phyloP scores from a whole-genome alignment of 2,888 invertebrate species.

The Apotomis capreana region DNA sequence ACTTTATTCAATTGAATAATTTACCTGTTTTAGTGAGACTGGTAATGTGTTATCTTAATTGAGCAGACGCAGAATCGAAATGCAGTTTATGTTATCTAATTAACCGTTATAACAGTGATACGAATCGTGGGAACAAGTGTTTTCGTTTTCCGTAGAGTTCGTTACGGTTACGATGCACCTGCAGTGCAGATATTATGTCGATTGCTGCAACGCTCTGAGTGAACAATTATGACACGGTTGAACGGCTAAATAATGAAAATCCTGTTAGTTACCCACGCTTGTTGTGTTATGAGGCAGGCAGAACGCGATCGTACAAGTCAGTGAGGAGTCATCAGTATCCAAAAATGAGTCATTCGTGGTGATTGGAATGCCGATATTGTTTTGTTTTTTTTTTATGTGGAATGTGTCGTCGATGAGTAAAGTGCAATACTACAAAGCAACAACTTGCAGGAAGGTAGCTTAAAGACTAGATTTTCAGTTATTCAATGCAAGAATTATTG shows the following conservation, averaged over 20 bases:
- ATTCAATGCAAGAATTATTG: background rate
- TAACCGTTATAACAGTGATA: conserved; percentile 69
- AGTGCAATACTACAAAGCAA: conserved; percentile 46
- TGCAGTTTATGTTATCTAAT: conserved; percentile 61
- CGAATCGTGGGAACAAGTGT: conserved; percentile 67
- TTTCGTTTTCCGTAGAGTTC: conserved; percentile 63
- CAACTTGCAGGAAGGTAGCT: background rate
- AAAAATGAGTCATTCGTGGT: conserved; percentile 78
- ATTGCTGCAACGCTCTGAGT: conserved; percentile 57
- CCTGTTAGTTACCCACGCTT: conserved; percentile 62
- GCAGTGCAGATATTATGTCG: conserved; percentile 62
- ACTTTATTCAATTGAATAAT: conserved; percentile 53
- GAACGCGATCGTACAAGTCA: conserved; percentile 59
- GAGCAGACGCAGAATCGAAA: conserved; percentile 55
- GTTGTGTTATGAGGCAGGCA: conserved; percentile 60
- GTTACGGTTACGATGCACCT: conserved; percentile 79
- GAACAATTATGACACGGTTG: conserved; percentile 62
- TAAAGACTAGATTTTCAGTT: background rate
- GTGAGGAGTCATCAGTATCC: conserved; percentile 62
- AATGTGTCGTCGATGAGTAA: conserved; percentile 73
- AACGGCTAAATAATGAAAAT: conserved; percentile 59
- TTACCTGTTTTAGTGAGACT: conserved; percentile 73
- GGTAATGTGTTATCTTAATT: conserved; percentile 64
- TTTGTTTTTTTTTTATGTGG: conserved; percentile 71
- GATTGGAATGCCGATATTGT: conserved; percentile 70